Base-by-base conservation (phyloP, 2,888 invertebrate genomes). In the Mechanitis mazaeus region DNA sequence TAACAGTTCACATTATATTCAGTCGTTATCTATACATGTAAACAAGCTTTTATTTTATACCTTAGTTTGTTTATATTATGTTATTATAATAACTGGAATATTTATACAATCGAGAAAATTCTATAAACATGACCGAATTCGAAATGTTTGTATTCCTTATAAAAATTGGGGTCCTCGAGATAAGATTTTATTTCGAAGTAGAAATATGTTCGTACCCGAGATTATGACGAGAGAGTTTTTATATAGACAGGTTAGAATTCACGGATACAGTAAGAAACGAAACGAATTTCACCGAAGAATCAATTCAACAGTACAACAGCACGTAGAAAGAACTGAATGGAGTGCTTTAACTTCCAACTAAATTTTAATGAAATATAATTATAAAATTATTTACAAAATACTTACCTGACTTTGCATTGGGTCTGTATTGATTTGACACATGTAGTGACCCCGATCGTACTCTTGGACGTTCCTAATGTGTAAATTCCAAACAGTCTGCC, bases 371-470 rank as follows among this genome's bases (percentile, higher is more conserved):
- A 31, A 11, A 3, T 50, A 31, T 31, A 50, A 50, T 31, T 50
- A 9, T 31, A 50, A 31, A 31, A 50, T 31, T 31, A 11, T 3
- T 9, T 28, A 50, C 55, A 60, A 58, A 46, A 71, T 75, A 75
- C 68, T 85, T 88, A 97, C 95, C 94, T 97, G 97, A 83, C 95
- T 96, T 85, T 95, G 95, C 97, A 97, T 97, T 0, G 97, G 97
- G 85, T 96, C 96, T 31, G 97, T 97, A 90, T 97, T 97, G 76
- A 97, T 94, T 89, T 97, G 97, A 85, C 97, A 97, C 96, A 97
- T 97, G 87, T 97, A 97, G 72, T 94, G 93, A 42, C 97, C 97
- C 56, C 94, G 92, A 84, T 98, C 97, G 77, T 96, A 96, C 78
- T 95, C 95, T 75, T 95, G 95, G 2, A 95, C 94, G 72, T 94